These are phyloP conservation scores for Gryon sp. DNA, from an alignment of 1,140 invertebrate genomes.

Conservation along the genomic window DNA sequence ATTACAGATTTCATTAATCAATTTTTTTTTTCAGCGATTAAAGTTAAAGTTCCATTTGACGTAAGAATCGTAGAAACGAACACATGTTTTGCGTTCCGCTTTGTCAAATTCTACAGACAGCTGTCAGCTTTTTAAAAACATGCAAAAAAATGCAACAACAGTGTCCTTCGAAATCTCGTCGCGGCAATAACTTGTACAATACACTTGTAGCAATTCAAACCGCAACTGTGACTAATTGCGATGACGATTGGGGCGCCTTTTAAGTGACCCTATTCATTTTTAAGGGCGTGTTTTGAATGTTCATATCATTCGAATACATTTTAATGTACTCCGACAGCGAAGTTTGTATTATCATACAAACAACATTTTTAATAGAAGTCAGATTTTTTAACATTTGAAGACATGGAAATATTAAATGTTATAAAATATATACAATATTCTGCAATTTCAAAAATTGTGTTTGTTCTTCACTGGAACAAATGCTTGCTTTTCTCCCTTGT, in stretches of 20 bases:
- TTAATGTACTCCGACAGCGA: no score
- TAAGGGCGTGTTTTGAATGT: conserved; percentile 45
- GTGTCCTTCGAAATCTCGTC: conserved; percentile 36
- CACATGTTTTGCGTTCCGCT: conserved; percentile 68
- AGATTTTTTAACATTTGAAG: no score
- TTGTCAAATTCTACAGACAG: conserved; percentile 73
- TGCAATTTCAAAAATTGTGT: no score
- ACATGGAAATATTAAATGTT: no score
- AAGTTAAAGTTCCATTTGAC: conserved; percentile 10
- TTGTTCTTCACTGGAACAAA: no score
- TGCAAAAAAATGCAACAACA: conserved; percentile 66
- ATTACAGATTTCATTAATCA: conserved; percentile 37
- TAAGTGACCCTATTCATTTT: conserved; percentile 69
- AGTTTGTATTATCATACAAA: no score
- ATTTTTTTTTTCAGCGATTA: neutral
- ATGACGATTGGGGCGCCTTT: conserved; percentile 74
- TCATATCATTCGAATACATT: no score
- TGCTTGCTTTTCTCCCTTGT: no score
- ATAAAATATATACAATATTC: no score
- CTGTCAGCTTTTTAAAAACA: conserved; percentile 77
- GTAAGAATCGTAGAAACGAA: conserved; percentile 53
- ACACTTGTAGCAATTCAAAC: conserved; percentile 72
- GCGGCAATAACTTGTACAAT: conserved; percentile 26
- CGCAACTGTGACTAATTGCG: conserved; percentile 70
- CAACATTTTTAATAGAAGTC: no score